Percentiles rank a stretch among this genome's conserved stretches.
phyloP scores from a whole-genome alignment of 2,888 invertebrate genomes.

The Hermaeophaga mercurialis region DNA sequence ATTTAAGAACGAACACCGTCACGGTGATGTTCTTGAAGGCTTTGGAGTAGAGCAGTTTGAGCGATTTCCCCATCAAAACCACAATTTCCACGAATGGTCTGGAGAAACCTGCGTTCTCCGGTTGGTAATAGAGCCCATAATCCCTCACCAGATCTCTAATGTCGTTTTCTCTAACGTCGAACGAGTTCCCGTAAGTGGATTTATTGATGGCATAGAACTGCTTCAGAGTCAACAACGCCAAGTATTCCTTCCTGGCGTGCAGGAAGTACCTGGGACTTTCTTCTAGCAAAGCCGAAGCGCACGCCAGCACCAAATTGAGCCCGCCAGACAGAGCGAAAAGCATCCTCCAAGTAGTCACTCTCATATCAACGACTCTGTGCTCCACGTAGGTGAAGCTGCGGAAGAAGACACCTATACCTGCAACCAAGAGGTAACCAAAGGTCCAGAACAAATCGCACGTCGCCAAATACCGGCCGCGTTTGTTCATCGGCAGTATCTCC shows the following conservation, averaged over 20 bases:
- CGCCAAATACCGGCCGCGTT: conserved; percentile 53
- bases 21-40: conserved; percentile 37
- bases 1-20: conserved; percentile 38
- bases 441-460: conserved; percentile 55
- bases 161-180: conserved; percentile 48
- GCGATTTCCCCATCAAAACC: conserved; percentile 31
- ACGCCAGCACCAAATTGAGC: conserved; percentile 53
- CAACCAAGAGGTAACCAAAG: conserved; percentile 49
- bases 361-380: conserved; percentile 40
- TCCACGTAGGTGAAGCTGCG: conserved; percentile 33
- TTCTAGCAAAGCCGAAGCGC: conserved; percentile 55
- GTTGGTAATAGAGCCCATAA: conserved; percentile 38
- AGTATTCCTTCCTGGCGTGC: conserved; percentile 48
- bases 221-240: conserved; percentile 54
- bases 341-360: conserved; percentile 57
- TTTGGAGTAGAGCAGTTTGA: conserved; percentile 37
- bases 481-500: conserved; percentile 54
- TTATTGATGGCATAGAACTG: conserved; percentile 59
- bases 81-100: conserved; percentile 20
- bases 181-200: conserved; percentile 56
- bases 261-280: conserved; percentile 57
- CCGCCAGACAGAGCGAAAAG: conserved; percentile 55
- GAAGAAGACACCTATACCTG: conserved; percentile 40
- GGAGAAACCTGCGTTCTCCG: conserved; percentile 24
- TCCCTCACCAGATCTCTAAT: conserved; percentile 40